Conservation (phyloP, 2,113 vertebrate species). For the Megaceryle torquata region DNA sequence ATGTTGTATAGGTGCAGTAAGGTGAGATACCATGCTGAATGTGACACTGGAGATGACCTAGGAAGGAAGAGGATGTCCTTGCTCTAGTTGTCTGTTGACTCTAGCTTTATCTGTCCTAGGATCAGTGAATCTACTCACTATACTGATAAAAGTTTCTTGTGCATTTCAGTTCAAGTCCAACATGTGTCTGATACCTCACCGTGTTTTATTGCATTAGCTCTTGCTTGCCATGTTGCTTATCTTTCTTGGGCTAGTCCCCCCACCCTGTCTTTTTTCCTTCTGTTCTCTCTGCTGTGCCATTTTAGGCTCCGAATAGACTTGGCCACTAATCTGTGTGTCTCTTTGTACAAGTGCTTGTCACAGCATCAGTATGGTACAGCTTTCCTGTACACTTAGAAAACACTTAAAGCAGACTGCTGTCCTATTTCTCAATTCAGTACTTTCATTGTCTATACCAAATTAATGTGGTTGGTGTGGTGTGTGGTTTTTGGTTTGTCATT, state of each 20-base stretch:
- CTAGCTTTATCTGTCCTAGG: neutral
- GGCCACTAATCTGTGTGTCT: neutral
- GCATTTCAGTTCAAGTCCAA: neutral
- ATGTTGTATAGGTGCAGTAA: neutral
- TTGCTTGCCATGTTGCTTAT: neutral
- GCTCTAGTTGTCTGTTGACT: neutral
- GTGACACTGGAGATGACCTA: neutral
- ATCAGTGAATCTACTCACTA: neutral
- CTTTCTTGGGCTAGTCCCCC: neutral
- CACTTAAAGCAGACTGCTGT: neutral
- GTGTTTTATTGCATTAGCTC: neutral
- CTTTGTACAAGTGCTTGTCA: neutral
- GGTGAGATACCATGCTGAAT: rapidly evolving
- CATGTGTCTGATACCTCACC: rapidly evolving
- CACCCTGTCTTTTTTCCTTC: neutral
- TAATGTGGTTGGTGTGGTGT: neutral
- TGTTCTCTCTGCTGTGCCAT: neutral
- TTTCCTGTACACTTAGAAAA: neutral
- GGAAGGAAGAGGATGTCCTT: neutral
- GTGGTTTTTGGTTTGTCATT: too few species aligned
- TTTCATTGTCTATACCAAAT: neutral
- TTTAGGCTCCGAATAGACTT: neutral
- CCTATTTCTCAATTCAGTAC: neutral
- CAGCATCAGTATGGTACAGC: neutral
- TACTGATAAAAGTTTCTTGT: neutral